Base-by-base conservation (phyloP, 1,140 invertebrate genomes). In the Drosophila grimshawi region DNA sequence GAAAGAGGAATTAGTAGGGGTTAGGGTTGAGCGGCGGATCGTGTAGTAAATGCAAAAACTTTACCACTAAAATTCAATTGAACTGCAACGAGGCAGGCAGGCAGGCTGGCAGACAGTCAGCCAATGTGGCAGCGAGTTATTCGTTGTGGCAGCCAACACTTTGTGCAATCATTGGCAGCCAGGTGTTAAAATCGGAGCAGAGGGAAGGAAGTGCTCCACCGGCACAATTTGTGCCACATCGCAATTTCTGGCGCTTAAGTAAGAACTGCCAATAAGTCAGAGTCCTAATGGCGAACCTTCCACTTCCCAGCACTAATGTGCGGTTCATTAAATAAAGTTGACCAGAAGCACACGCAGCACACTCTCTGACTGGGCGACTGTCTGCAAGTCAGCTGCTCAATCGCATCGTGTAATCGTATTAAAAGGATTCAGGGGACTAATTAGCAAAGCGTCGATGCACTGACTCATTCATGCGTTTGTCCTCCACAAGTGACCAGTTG, bases 351-450 rank as follows among this genome's bases (percentile, higher is more conserved):
- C 59, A 29, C 30, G 3, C 43, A 1, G 41, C 32, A 64, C 49
- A 37, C 45, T 29, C 37, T 30, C 32, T 43, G 7, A n/a, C 37
- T n/a, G 45, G 63, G 27, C 19, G 49, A 27, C 35, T 39, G 62
- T 51, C 56, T 46, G 43, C 35, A 45, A 63, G 60, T 60, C 55
- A 60, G 35, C 51, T 33, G 66, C 57, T 74, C 48, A 65, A 71
- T 65, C 55, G 51, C 33, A 46, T 41, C 51, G 46, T 62, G 76
- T 89, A 89, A 89, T 90, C 74, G 86, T 68, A 90, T 89, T 89
- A 81, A 89, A 88, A 85, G 85, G 86, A 89, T 85, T 81, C 80
- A 46, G 56, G 85, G 86, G 86, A 89, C 78, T 90, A 90, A 89
- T 89, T 89, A 90, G 80, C 78, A 74, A 75, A 76, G 77, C 70